Conservation (phyloP, 92 coral and sea anemone genomes). For the Phymanthus crucifer region DNA sequence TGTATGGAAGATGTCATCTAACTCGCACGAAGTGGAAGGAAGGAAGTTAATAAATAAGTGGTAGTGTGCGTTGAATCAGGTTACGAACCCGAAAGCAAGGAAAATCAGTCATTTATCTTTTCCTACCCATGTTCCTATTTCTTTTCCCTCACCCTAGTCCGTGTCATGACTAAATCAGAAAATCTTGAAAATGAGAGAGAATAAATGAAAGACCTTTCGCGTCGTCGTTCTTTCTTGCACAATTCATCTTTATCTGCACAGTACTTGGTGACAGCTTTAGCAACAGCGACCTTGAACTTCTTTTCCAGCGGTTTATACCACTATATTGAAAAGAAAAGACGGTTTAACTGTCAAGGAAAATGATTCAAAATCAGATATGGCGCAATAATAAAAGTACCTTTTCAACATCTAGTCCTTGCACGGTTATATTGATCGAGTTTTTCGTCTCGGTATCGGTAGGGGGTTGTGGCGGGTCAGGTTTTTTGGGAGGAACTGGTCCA, state of each 20-base stretch:
- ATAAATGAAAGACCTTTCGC: slow-evolving; percentile 3
- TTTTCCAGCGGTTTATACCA: not conserved
- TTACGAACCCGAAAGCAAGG: too few relatives aligned
- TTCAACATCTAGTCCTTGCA: not conserved
- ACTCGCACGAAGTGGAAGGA: too few relatives aligned
- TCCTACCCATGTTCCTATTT: too few relatives aligned
- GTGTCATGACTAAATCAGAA: not conserved
- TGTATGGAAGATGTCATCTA: too few relatives aligned
- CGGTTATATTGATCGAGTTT: not conserved
- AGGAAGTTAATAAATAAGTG: too few relatives aligned
- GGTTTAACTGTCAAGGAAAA: too few relatives aligned
- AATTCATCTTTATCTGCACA: not conserved
- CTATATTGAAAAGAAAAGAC: not conserved
- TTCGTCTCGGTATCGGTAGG: not conserved
- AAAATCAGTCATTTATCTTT: too few relatives aligned
- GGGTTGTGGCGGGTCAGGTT: not conserved
- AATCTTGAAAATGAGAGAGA: not conserved
- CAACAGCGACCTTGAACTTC: not conserved
- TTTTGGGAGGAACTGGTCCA: not conserved
- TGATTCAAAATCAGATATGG: too few relatives aligned
- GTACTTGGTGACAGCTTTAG: not conserved
- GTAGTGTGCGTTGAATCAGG: too few relatives aligned
- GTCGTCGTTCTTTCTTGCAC: not conserved
- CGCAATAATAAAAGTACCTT: not conserved
- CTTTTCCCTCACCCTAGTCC: too few relatives aligned